A percentile compares a stretch with the other conserved stretches of the same genome.
phyloP scores from a whole-genome alignment of 92 coral and sea anemone species.

The Parazoanthus swiftii region DNA sequence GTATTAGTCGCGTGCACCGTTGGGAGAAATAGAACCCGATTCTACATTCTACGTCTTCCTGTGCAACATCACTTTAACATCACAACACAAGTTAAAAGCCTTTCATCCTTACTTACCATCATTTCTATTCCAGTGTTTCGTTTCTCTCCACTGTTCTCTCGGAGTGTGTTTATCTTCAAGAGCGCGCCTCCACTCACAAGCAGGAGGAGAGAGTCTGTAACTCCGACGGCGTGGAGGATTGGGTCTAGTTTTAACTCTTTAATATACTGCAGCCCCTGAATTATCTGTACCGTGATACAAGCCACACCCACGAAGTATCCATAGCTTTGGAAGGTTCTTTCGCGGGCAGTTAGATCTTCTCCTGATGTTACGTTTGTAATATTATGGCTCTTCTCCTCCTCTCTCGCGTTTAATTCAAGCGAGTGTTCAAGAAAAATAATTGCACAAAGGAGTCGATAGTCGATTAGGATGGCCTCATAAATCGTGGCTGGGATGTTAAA shows the following conservation, averaged over 20 bases:
- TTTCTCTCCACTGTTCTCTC: not conserved
- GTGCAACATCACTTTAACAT: no score
- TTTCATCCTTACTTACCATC: not conserved
- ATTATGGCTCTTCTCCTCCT: not conserved
- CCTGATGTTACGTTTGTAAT: not conserved
- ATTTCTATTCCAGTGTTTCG: not conserved
- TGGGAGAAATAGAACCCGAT: no score
- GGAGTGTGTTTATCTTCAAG: not conserved
- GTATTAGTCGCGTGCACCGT: no score
- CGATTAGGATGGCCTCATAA: constrained; percentile 3
- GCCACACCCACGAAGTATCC: constrained; percentile 3
- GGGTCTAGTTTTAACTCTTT: not conserved
- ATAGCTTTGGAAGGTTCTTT: not conserved
- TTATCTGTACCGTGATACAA: not conserved
- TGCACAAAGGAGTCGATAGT: constrained; percentile 1
- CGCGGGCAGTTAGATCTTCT: not conserved
- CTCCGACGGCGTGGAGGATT: not conserved
- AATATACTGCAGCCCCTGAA: not conserved
- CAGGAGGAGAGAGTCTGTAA: not conserved
- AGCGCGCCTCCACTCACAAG: constrained; percentile 2
- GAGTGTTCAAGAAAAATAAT: constrained; percentile 10
- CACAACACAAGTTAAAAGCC: no score
- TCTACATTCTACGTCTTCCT: no score
- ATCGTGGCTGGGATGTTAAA: not conserved
- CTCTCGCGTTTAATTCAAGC: not conserved